Conservation (phyloP, 2,113 vertebrate genomes). For the Abramis brama region DNA sequence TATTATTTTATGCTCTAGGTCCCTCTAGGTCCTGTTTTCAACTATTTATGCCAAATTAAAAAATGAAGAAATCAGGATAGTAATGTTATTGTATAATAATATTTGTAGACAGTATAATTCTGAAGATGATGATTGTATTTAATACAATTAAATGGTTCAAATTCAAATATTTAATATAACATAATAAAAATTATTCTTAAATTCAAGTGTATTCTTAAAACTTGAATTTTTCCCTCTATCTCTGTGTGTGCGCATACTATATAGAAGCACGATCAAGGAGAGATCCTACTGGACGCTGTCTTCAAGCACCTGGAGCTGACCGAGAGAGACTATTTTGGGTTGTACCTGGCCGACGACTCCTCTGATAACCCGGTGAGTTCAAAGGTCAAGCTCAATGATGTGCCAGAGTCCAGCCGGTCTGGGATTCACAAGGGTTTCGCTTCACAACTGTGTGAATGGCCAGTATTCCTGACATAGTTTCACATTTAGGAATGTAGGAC, state of each 20-base stretch:
- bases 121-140: neutral
- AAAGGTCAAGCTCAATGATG: slow-evolving; percentile 29
- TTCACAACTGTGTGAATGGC: neutral
- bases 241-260: slow-evolving; percentile 57
- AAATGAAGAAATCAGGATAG: neutral
- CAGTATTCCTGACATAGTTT: neutral
- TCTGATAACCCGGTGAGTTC: slow-evolving; percentile 91
- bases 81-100: neutral
- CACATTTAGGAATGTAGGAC: neutral
- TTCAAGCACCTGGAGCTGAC: slow-evolving; percentile 98
- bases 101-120: neutral
- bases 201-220: neutral
- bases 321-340: slow-evolving; percentile 97
- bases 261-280: slow-evolving; percentile 94
- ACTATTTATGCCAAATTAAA: neutral
- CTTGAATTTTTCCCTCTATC: neutral
- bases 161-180: neutral
- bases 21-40: neutral
- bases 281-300: slow-evolving; percentile 91
- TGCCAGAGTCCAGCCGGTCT: neutral
- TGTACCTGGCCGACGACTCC: slow-evolving; percentile 92
- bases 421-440: neutral
- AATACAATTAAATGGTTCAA: neutral
- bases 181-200: neutral
- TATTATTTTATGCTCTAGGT: neutral